These are phyloP conservation scores for Cheirogaleus major DNA, from an alignment of 2,797 vertebrate species.

Conservation along the genomic window DNA sequence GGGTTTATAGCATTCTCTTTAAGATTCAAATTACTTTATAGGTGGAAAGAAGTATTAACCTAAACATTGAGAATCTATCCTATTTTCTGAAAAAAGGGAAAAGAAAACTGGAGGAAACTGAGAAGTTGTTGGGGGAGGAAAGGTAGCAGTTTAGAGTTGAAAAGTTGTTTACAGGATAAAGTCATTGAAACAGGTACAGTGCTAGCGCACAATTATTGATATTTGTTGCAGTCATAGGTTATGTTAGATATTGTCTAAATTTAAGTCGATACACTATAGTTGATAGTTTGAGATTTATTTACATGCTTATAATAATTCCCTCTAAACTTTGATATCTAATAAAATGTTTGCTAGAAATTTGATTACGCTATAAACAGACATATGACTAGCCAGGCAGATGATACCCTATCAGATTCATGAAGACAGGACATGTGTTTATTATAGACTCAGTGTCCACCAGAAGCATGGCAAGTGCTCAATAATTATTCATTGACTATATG, in stretches of 20 bases:
- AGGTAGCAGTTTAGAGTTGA: neutral
- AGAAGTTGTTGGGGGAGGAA: neutral
- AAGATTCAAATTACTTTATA: neutral
- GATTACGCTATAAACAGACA: neutral
- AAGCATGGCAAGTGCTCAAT: neutral
- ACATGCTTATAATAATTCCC: neutral
- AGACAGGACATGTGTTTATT: neutral
- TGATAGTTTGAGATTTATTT: neutral
- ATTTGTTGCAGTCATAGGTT: neutral
- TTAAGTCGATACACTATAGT: neutral
- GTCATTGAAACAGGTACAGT: neutral
- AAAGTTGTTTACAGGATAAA: neutral
- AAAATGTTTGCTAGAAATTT: neutral
- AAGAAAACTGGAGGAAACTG: neutral
- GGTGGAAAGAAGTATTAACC: neutral
- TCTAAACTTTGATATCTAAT: neutral
- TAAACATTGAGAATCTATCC: neutral
- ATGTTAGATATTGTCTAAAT: neutral
- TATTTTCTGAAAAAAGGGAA: neutral
- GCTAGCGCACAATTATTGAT: neutral
- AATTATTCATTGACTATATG: neutral
- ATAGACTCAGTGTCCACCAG: neutral
- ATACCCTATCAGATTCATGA: neutral
- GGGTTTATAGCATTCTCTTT: neutral
- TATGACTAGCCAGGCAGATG: neutral